Evolutionary conservation across 2,797 vertebrate genomes (phyloP).

Genomic region (Adrianichthys oophorus): DNA sequence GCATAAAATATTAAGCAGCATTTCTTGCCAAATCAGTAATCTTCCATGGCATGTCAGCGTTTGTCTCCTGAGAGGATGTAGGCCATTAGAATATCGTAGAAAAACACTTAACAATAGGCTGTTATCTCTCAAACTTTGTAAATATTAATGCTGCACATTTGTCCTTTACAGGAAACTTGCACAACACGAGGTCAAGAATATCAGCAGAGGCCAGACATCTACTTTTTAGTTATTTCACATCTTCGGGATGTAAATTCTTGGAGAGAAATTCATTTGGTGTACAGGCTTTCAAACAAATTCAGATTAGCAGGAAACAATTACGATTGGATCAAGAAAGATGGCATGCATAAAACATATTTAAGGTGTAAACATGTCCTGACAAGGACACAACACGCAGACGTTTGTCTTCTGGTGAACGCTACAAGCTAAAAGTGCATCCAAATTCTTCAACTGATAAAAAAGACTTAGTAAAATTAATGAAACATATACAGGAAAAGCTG

Average conservation of each 20-base stretch:
- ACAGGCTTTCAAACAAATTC: neutral
- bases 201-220: neutral
- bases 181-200: neutral
- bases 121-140: slow-evolving; percentile 28
- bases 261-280: neutral
- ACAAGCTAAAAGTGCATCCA: no score
- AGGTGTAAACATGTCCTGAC: slow-evolving; percentile 1
- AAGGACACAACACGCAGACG: neutral
- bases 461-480: no score
- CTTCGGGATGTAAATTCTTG: neutral
- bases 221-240: neutral
- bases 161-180: slow-evolving; percentile 2
- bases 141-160: slow-evolving; percentile 21
- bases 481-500: no score
- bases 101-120: slow-evolving; percentile 26
- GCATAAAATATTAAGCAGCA: slow-evolving; percentile 65
- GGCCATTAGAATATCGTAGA: slow-evolving; percentile 32
- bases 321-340: neutral
- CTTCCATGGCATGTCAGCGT: slow-evolving; percentile 46
- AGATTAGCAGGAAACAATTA: neutral
- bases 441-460: no score
- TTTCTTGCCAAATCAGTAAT: slow-evolving; percentile 71
- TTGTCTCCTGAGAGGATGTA: slow-evolving; percentile 41
- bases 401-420: no score
- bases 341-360: neutral